A percentile compares a stretch with the other conserved stretches of the same genome.
phyloP scores from a whole-genome alignment of 2,113 vertebrate genomes.

The Brienomyrus longianalis region DNA sequence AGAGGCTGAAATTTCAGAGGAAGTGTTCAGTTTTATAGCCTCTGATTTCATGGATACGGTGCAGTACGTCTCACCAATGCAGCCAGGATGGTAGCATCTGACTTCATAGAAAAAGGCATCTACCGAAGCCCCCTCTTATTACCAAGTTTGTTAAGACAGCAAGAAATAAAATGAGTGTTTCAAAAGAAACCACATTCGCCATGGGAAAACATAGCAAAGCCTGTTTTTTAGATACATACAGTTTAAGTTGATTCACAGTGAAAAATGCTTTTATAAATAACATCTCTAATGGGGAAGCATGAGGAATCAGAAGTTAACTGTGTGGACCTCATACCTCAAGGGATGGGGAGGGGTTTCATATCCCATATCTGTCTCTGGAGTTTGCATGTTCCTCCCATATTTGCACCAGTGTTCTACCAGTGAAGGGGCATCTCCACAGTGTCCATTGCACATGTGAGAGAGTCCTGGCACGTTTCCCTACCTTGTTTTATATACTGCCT shows the following conservation, averaged over 20 bases:
- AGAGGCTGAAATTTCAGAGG: neutral
- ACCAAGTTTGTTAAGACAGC: neutral
- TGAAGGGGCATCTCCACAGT: neutral
- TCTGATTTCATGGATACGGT: neutral
- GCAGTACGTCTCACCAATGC: neutral
- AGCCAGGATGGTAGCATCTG: neutral
- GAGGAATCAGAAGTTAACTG: neutral
- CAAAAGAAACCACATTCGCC: neutral
- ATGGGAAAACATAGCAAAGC: neutral
- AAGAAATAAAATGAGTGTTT: neutral
- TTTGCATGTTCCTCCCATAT: neutral
- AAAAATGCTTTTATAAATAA: neutral
- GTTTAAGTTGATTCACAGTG: neutral
- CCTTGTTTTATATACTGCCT: neutral
- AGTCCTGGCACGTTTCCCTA: neutral
- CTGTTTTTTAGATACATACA: neutral
- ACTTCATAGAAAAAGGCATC: neutral
- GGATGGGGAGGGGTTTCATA: neutral
- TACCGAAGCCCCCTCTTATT: neutral
- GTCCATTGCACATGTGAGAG: neutral
- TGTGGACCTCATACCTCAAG: neutral
- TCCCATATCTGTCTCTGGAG: neutral
- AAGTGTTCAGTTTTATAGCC: neutral
- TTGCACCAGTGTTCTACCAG: neutral
- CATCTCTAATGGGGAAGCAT: neutral